A percentile compares a stretch with the other conserved stretches of the same genome.
Evolutionary conservation across 1,140 invertebrate genomes (phyloP).

Genomic region (Euura saliciscinereae): DNA sequence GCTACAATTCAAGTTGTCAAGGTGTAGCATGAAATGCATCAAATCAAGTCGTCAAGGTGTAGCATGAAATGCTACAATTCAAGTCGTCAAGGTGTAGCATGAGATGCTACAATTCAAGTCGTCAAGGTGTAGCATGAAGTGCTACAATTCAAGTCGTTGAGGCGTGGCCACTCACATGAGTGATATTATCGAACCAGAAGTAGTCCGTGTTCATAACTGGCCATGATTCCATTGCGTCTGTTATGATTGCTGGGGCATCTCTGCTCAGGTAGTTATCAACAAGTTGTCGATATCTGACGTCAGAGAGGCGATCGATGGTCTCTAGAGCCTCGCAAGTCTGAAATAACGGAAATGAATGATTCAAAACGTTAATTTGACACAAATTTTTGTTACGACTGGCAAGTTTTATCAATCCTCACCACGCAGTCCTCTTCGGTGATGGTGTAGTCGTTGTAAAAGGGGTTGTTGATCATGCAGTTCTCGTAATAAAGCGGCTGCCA

Average conservation of each 20-base stretch:
- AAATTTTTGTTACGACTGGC: not conserved
- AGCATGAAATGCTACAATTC: no score
- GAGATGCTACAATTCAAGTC: not conserved
- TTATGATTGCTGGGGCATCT: conserved; percentile 75
- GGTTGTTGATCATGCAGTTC: conserved; percentile 73
- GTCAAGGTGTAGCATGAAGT: not conserved
- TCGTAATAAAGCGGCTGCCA: conserved; percentile 81
- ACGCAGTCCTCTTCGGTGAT: conserved; percentile 65
- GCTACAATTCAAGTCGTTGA: not conserved
- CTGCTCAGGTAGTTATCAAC: conserved; percentile 71
- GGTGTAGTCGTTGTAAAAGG: conserved; percentile 63
- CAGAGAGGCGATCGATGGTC: conserved; percentile 67
- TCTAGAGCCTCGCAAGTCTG: conserved; percentile 70
- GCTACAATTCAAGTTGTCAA: no score
- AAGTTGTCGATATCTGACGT: conserved; percentile 68
- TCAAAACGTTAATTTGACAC: not conserved
- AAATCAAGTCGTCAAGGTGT: no score
- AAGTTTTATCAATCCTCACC: conserved; percentile 44
- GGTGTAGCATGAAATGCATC: no score
- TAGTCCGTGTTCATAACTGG: conserved; percentile 66
- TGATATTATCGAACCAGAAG: conserved; percentile 73
- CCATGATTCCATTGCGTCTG: conserved; percentile 75
- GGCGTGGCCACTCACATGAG: conserved; percentile 57
- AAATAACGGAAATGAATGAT: conserved; percentile 30
- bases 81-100: no score